Conservation (phyloP, 2,113 vertebrate species). For the rabbit (Oryctolagus cuniculus) region mOryCun1.1 NC_091442.1:98429501-98430000, state of each 20-base stretch:
- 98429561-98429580: neutral
- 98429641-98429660: neutral
- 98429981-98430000: too few species aligned
- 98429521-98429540: too few species aligned
- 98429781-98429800: slow-evolving; percentile 10
- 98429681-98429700: too few species aligned
- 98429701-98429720: too few species aligned
- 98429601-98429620: neutral
- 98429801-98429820: neutral
- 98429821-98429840: slow-evolving; percentile 19
- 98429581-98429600: neutral
- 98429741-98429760: neutral
- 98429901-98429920: neutral
- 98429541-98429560: neutral
- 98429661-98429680: neutral
- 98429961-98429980: too few species aligned
- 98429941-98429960: too few species aligned
- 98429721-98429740: slow-evolving; percentile 1
- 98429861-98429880: neutral
- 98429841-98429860: slow-evolving; percentile 7
- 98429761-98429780: neutral
- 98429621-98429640: neutral
- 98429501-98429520: too few species aligned
- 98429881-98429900: slow-evolving; percentile 22
- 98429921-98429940: too few species aligned